Conservation (phyloP, 2,888 invertebrate genomes). For the Tridacna crocea region DNA sequence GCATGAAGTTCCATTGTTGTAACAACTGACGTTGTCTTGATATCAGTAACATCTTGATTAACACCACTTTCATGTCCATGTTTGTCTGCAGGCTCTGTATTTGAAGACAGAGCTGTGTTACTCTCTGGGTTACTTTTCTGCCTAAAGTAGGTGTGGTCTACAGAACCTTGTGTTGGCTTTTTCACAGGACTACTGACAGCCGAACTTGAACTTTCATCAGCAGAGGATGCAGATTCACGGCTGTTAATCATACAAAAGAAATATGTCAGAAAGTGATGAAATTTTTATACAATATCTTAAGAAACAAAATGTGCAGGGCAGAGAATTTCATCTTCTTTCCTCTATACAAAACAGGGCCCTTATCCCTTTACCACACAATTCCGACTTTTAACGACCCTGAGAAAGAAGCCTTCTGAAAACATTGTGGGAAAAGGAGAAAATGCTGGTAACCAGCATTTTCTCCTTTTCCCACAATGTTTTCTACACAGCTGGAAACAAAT, state of each 20-base stretch:
- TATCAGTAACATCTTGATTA: not conserved
- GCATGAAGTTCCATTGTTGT: slow-evolving; percentile 58
- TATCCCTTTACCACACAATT: too few relatives aligned
- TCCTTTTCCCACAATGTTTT: not conserved
- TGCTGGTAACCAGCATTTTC: slow-evolving; percentile 4
- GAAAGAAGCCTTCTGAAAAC: too few relatives aligned
- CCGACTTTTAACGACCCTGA: too few relatives aligned
- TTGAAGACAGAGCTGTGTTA: not conserved
- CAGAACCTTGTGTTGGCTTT: slow-evolving; percentile 52
- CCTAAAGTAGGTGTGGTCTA: slow-evolving; percentile 80
- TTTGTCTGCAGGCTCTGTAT: not conserved
- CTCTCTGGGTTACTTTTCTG: slow-evolving; percentile 60
- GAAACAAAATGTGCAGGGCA: too few relatives aligned
- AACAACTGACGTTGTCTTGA: slow-evolving; percentile 5
- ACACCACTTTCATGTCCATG: not conserved
- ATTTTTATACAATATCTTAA: not conserved
- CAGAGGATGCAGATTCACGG: slow-evolving; percentile 60
- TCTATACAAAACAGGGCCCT: not conserved
- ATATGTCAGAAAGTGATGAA: not conserved
- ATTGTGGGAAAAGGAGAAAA: too few relatives aligned
- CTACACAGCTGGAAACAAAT: too few relatives aligned
- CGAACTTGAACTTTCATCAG: slow-evolving; percentile 67
- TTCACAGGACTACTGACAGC: slow-evolving; percentile 39
- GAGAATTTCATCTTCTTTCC: too few relatives aligned
- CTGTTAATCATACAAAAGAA: slow-evolving; percentile 39